Evolutionary conservation across 2,888 invertebrate species (phyloP).

Genomic region (Gerosis bhagava): DNA sequence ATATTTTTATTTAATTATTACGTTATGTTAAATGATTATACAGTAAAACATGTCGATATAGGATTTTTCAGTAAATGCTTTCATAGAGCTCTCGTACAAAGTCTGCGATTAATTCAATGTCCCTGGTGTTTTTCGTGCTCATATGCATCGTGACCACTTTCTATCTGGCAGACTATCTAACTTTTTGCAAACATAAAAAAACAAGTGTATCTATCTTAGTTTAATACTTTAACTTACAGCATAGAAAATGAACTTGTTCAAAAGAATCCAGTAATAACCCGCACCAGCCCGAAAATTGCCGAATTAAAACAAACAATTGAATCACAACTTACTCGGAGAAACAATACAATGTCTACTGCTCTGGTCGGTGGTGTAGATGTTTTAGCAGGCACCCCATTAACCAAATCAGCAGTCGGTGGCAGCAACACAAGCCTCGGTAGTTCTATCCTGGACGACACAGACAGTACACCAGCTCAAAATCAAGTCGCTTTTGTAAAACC

Average conservation of each 20-base stretch:
- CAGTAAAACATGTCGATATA: too few relatives aligned
- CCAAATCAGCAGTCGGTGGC: constrained; percentile 48
- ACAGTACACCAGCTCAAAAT: constrained; percentile 47
- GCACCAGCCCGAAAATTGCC: constrained; percentile 79
- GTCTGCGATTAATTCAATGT: too few relatives aligned
- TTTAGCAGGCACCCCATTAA: constrained; percentile 44
- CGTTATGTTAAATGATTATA: too few relatives aligned
- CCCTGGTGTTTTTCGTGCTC: too few relatives aligned
- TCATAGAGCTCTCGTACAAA: too few relatives aligned
- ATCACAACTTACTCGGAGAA: constrained; percentile 72
- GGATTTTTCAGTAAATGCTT: too few relatives aligned
- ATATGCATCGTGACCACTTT: too few relatives aligned
- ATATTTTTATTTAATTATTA: too few relatives aligned
- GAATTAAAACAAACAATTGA: constrained; percentile 81
- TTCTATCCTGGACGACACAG: constrained; percentile 70
- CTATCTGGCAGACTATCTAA: too few relatives aligned
- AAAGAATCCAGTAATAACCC: constrained; percentile 67
- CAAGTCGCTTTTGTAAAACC: constrained; percentile 54
- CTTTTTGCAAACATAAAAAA: too few relatives aligned
- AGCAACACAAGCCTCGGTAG: constrained; percentile 76
- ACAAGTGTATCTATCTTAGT: too few relatives aligned
- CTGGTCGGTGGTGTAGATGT: constrained; percentile 65
- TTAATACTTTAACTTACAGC: too few relatives aligned
- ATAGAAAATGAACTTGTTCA: constrained; percentile 69
- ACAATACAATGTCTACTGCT: constrained; percentile 53